Evolutionary conservation across 2,797 vertebrate genomes (phyloP), one percentile per base, ranked within the genome.

Genomic region (Takifugu ocellatus): DNA sequence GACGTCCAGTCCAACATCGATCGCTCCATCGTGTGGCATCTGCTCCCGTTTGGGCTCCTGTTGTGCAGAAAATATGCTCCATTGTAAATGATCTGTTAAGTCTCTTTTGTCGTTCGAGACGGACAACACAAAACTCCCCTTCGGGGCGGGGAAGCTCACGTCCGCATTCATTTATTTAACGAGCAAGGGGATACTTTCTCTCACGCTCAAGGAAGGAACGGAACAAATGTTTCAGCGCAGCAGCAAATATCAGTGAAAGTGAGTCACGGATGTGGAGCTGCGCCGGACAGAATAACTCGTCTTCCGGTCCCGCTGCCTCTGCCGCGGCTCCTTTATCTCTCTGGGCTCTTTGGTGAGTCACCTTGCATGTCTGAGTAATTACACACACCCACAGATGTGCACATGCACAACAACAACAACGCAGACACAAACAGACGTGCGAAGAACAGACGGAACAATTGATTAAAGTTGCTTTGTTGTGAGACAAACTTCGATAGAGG

Each of bases 261-360:
- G 47, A 42, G 21, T 36, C 11, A 21, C 0, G 17, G 21, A 48
- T 48, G 46, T 25, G 21, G 10, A 7, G 44, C 44, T 8, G 44
- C 17, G n/a, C 16, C n/a, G 6, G 44, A 8, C 44, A n/a, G n/a
- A 46, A n/a, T 48, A 12, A 25, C 42, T 47, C 11, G n/a, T 74
- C 49, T 66, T 15, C 27, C 57, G 29, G 2, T 56, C 33, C 63
- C 12, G 6, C 54, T 72, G 65, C 79, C 61, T 55, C 56, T 68
- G 81, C 51, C 53, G 15, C 43, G 79, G 81, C 68, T 81, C 78
- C 56, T 92, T 91, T 3, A 81, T 84, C 16, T 92, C 86, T 1
- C 54, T 46, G 15, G 33, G 82, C 79, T 63, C 62, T 74, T 63
- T 72, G 63, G 64, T 86, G 84, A 86, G 74, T 87, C 85, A 87